These are phyloP conservation scores for Strix uralensis DNA, from an alignment of 2,113 vertebrate genomes.

Conservation along the genomic window DNA sequence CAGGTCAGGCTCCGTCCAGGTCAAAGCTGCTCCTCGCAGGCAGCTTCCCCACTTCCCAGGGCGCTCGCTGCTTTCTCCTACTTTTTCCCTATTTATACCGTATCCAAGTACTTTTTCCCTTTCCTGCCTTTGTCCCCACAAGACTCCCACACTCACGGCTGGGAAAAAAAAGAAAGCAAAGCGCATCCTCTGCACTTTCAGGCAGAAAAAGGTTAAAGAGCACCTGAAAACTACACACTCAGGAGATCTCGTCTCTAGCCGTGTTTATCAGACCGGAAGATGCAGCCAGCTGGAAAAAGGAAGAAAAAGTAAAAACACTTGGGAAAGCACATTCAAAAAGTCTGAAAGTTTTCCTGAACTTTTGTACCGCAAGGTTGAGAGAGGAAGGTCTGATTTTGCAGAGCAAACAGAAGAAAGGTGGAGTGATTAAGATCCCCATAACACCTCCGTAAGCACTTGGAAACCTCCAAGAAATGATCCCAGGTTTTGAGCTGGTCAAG, in stretches of 20 bases:
- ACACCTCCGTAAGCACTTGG: neutral
- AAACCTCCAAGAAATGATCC: neutral
- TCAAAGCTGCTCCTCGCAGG: neutral
- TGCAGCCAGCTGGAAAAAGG: neutral
- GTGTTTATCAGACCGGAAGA: neutral
- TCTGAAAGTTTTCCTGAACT: neutral
- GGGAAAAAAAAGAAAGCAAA: neutral
- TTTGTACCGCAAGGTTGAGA: neutral
- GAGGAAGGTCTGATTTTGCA: neutral
- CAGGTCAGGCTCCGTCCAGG: too few species aligned
- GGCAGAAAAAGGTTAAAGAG: neutral
- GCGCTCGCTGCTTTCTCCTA: accelerated
- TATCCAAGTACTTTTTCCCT: neutral
- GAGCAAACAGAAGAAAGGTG: neutral
- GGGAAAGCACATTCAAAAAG: neutral
- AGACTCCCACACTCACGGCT: accelerated
- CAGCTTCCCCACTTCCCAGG: neutral
- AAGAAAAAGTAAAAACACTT: neutral
- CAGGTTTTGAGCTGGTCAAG: neutral
- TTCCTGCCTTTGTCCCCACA: neutral
- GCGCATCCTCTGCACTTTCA: neutral
- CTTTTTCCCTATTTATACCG: neutral
- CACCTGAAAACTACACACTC: neutral
- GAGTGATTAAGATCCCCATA: neutral
- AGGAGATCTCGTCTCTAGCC: neutral